Evolutionary conservation across 1,140 invertebrate genomes (phyloP).

Genomic region (Saccostrea echinata): DNA sequence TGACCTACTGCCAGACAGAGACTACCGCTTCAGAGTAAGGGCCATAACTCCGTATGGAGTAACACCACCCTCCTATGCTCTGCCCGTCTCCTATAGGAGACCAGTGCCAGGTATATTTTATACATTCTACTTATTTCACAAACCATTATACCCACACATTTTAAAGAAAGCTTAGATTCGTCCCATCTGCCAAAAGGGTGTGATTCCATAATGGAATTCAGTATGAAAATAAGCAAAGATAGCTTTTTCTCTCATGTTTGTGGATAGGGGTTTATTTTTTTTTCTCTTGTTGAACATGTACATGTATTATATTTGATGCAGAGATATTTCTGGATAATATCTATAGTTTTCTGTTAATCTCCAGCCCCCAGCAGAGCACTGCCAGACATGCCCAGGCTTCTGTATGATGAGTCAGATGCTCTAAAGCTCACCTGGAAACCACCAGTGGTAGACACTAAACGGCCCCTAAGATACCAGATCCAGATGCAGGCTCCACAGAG

Average conservation of each 20-base stretch:
- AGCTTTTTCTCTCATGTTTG: too few relatives aligned
- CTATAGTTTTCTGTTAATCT: not conserved
- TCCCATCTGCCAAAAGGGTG: too few relatives aligned
- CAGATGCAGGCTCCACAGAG: conserved; percentile 63
- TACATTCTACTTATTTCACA: not conserved
- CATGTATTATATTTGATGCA: too few relatives aligned
- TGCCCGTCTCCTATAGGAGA: conserved; percentile 62
- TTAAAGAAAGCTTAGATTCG: too few relatives aligned
- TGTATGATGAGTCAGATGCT: conserved; percentile 56
- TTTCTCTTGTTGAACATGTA: too few relatives aligned
- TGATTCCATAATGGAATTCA: too few relatives aligned
- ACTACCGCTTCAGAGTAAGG: conserved; percentile 97
- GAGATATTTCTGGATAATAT: too few relatives aligned
- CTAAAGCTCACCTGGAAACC: conserved; percentile 55
- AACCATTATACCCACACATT: too few relatives aligned
- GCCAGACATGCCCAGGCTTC: conserved; percentile 35
- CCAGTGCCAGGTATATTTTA: conserved; percentile 44
- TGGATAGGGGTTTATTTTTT: too few relatives aligned
- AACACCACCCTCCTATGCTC: conserved; percentile 87
- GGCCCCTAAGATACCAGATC: conserved; percentile 57
- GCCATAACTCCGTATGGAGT: conserved; percentile 97
- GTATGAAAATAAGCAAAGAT: too few relatives aligned
- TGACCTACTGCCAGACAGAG: conserved; percentile 79
- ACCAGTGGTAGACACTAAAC: conserved; percentile 38
- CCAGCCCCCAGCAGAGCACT: conserved; percentile 44